Conservation (phyloP, 2,888 invertebrate genomes). For the Epiblema foenella region DNA sequence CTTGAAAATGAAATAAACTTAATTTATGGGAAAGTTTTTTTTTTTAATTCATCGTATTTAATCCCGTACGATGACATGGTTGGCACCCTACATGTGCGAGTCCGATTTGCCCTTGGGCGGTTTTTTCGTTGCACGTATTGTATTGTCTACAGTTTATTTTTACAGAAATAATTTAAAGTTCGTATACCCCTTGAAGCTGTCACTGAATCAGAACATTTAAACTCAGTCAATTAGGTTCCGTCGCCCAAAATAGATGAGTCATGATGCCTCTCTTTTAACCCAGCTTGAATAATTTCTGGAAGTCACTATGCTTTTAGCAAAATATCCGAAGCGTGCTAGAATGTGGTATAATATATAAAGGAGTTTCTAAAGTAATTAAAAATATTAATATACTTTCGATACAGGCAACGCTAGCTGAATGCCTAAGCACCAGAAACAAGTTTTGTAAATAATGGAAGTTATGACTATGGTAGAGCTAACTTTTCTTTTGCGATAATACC, state of each 20-base stretch:
- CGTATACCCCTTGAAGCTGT: not conserved
- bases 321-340: not conserved
- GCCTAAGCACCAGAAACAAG: not conserved
- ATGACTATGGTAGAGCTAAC: not conserved
- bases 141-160: no score
- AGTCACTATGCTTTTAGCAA: slow-evolving; percentile 32
- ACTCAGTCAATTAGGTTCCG: slow-evolving; percentile 13
- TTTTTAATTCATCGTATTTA: no score
- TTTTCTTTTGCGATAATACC: not conserved
- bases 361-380: not conserved
- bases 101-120: no score
- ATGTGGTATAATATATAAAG: not conserved
- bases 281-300: slow-evolving; percentile 10
- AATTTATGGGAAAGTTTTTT: no score
- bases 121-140: no score
- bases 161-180: not conserved
- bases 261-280: slow-evolving; percentile 27
- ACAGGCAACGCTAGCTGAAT: not conserved
- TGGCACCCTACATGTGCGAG: no score
- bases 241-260: slow-evolving; percentile 20
- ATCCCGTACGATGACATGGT: no score
- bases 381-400: not conserved
- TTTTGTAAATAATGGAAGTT: not conserved
- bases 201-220: slow-evolving; percentile 11
- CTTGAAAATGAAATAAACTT: no score